Evolutionary conservation across 1,140 invertebrate species (phyloP).

Genomic region (Aphidius gifuensis): DNA sequence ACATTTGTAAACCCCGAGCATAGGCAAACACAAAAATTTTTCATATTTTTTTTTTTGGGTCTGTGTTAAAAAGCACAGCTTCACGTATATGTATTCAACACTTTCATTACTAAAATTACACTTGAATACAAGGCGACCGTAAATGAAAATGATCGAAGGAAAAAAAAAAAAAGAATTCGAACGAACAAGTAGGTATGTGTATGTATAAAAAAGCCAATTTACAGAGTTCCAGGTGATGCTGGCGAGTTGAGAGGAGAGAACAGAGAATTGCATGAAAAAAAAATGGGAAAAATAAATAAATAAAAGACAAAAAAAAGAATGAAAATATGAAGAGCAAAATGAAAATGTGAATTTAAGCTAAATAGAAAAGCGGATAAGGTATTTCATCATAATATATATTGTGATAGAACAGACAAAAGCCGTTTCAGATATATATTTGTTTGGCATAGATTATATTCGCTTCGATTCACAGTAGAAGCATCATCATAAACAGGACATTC

Average conservation of each 20-base stretch:
- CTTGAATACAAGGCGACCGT: slow-evolving; percentile 12
- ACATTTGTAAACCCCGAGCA: too few species aligned
- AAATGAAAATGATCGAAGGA: neutral
- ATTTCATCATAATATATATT: neutral
- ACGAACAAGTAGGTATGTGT: neutral
- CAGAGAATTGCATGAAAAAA: slow-evolving; percentile 9
- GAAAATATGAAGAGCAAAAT: too few species aligned
- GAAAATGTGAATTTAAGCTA: neutral
- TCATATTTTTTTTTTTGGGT: too few species aligned
- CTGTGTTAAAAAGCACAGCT: too few species aligned
- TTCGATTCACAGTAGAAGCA: too few species aligned
- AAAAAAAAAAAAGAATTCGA: neutral
- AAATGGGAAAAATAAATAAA: slow-evolving; percentile 1
- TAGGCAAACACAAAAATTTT: too few species aligned
- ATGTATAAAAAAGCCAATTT: neutral
- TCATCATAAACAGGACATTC: too few species aligned
- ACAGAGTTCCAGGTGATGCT: slow-evolving; percentile 12
- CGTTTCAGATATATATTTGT: too few species aligned
- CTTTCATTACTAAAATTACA: slow-evolving; percentile 25
- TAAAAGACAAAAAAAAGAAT: too few species aligned
- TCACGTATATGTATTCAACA: too few species aligned
- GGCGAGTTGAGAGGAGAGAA: neutral
- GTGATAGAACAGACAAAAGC: neutral
- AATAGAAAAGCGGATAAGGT: neutral
- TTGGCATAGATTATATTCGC: too few species aligned